Evolutionary conservation across 2,797 vertebrate genomes (phyloP).

Genomic region (Gephyroberyx darwinii): DNA sequence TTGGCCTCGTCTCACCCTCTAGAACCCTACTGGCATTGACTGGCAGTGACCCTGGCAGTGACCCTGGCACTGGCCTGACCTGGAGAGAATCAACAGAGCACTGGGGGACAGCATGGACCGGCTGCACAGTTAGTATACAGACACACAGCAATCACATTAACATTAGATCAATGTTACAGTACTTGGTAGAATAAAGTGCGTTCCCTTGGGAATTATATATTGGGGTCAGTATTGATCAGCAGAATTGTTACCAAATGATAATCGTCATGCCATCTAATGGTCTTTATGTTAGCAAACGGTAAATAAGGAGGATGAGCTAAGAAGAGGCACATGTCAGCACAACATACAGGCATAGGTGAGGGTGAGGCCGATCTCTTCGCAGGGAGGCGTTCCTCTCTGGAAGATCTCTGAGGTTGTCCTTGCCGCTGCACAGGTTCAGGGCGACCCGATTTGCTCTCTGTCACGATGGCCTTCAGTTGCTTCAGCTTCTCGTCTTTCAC

Average conservation of each 20-base stretch:
- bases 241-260: not conserved
- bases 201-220: no score
- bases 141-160: not conserved
- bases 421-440: conserved; percentile 71
- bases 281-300: not conserved
- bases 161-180: not conserved
- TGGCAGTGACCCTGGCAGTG: conserved; percentile 37
- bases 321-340: conserved; percentile 1
- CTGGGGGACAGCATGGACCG: conserved; percentile 57
- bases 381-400: conserved; percentile 79
- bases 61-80: conserved; percentile 67
- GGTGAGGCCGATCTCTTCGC: conserved; percentile 82
- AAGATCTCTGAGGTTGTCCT: conserved; percentile 80
- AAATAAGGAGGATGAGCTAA: not conserved
- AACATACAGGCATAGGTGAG: conserved; percentile 84
- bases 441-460: conserved; percentile 81
- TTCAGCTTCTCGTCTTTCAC: conserved; percentile 98
- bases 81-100: conserved; percentile 55
- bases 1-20: conserved; percentile 62
- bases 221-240: conserved; percentile 4
- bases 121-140: conserved; percentile 8
- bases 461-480: conserved; percentile 96
- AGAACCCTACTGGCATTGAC: conserved; percentile 40
- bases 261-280: not conserved
- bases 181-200: not conserved